These are phyloP conservation scores for Sepiola atlantica DNA, from an alignment of 2,888 invertebrate species.

Conservation along the genomic window DNA sequence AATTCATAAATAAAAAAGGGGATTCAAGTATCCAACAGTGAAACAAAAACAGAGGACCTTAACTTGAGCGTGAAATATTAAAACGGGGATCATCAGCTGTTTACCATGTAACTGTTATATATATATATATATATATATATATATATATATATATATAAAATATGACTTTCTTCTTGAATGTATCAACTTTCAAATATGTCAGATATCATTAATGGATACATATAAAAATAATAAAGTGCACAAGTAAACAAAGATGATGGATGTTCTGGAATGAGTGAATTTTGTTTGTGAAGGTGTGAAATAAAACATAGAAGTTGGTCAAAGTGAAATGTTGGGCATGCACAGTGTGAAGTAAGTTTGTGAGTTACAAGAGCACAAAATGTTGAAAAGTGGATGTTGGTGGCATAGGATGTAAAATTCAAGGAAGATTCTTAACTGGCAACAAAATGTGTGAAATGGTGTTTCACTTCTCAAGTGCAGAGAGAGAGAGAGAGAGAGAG, in stretches of 20 bases:
- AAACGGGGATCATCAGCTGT: no score
- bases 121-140: no score
- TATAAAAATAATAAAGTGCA: no score
- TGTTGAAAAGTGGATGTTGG: not conserved
- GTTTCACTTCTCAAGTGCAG: not conserved
- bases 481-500: not conserved
- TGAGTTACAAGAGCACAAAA: conserved; percentile 5
- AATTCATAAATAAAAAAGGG: no score
- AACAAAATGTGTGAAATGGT: not conserved
- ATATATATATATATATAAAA: no score
- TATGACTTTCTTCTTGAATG: no score
- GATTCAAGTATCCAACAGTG: no score
- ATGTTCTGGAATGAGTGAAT: not conserved
- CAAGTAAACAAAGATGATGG: not conserved
- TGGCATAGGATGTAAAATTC: not conserved
- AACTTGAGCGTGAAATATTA: no score
- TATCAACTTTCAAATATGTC: no score
- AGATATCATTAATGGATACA: no score
- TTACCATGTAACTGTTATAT: no score
- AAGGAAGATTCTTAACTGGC: not conserved
- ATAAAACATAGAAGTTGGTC: not conserved
- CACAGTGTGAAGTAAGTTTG: not conserved
- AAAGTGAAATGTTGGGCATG: not conserved
- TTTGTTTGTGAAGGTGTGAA: not conserved
- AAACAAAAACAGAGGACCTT: no score